Percentiles rank a stretch among this genome's conserved stretches.
Conservation (phyloP, 1,140 invertebrate species). For the Augochlora pura region DNA sequence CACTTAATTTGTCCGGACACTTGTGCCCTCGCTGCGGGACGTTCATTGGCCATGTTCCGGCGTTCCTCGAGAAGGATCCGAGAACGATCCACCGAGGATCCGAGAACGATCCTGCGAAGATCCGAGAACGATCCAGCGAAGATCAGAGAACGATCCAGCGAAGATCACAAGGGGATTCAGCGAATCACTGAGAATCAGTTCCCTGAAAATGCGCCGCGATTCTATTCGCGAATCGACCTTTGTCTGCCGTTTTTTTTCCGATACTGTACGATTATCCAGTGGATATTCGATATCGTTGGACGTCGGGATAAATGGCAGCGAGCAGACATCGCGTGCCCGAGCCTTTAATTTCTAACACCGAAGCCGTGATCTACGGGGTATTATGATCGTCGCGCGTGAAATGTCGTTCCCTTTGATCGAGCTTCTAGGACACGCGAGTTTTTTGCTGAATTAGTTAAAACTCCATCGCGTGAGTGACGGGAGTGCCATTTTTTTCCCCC, state of each 20-base stretch:
- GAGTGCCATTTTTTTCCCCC: too few relatives aligned
- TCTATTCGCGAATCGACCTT: slow-evolving; percentile 41
- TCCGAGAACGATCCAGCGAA: too few relatives aligned
- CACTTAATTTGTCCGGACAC: slow-evolving; percentile 67
- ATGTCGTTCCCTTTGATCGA: neutral
- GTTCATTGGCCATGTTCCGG: slow-evolving; percentile 13
- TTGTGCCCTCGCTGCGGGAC: slow-evolving; percentile 40
- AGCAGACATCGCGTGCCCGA: neutral
- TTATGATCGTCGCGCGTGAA: neutral
- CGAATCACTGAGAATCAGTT: too few relatives aligned
- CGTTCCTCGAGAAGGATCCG: slow-evolving; percentile 13
- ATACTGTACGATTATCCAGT: neutral
- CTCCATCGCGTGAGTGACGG: neutral
- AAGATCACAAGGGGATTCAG: too few relatives aligned
- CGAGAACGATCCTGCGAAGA: too few relatives aligned
- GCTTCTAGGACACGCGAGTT: neutral
- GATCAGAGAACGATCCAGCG: too few relatives aligned
- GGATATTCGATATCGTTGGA: slow-evolving; percentile 4
- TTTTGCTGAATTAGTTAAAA: neutral
- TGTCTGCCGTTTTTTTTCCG: slow-evolving; percentile 46
- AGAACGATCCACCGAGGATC: too few relatives aligned
- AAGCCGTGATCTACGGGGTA: neutral
- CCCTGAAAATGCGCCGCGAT: slow-evolving; percentile 30
- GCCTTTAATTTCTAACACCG: neutral
- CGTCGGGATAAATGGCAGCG: neutral